A percentile compares a stretch with the other conserved stretches of the same genome.
phyloP scores from a whole-genome alignment of 35 echinoderm and acorn worm genomes.

The Apostichopus parvimensis region DNA sequence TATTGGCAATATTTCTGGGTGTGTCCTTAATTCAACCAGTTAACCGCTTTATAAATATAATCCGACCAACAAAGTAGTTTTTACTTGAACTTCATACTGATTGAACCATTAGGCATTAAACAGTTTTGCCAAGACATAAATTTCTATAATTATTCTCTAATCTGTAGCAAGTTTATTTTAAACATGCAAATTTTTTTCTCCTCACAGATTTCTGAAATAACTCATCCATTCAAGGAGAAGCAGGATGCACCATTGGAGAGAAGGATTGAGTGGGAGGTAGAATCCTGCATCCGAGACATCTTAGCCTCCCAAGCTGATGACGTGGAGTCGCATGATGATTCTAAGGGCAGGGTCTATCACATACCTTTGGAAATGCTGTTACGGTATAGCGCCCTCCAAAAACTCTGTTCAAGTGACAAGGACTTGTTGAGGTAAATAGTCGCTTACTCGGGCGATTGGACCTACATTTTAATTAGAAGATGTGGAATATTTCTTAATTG shows the following conservation, averaged over 20 bases:
- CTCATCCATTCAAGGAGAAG: slow-evolving; percentile 28
- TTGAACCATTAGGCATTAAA: no score
- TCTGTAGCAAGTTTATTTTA: no score
- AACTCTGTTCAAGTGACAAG: slow-evolving; percentile 29
- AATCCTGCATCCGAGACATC: background rate
- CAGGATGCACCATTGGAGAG: background rate
- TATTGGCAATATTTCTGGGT: no score
- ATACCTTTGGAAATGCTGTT: slow-evolving; percentile 46
- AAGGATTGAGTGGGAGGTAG: slow-evolving; percentile 22
- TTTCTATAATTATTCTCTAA: no score
- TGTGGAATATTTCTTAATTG: no score
- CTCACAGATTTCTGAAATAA: slow-evolving; percentile 30
- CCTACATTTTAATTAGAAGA: no score
- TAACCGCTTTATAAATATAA: no score
- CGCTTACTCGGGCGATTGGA: no score
- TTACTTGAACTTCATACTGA: no score
- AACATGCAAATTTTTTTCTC: background rate
- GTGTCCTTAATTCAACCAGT: no score
- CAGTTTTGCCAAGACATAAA: no score
- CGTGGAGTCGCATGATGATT: slow-evolving; percentile 2
- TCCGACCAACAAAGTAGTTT: no score
- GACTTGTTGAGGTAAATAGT: slow-evolving; percentile 38
- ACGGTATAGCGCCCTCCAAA: slow-evolving; percentile 13
- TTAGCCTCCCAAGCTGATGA: background rate
- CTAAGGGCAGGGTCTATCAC: background rate